These are phyloP conservation scores for Uropsilus gracilis DNA, from an alignment of 2,113 vertebrate species.

Conservation along the genomic window DNA sequence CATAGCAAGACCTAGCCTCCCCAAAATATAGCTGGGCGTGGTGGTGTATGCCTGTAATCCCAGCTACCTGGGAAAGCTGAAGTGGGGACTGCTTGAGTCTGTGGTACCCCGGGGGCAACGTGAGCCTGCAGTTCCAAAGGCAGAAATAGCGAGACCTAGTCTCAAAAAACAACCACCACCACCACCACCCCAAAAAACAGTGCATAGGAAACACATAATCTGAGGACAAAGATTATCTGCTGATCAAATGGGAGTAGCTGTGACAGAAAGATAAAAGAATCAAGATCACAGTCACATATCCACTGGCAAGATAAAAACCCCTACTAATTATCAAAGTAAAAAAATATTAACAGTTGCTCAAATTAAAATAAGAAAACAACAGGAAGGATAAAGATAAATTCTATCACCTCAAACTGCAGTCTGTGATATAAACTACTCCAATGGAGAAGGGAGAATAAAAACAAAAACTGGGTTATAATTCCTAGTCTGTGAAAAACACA, in stretches of 20 bases:
- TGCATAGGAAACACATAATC: neutral
- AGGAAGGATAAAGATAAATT: constrained; percentile 19
- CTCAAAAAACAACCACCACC: too few species aligned
- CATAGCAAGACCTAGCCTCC: too few species aligned
- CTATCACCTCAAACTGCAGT: neutral
- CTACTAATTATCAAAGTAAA: neutral
- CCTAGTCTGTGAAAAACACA: too few species aligned
- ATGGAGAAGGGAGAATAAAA: neutral
- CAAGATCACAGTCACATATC: neutral
- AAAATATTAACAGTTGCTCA: neutral
- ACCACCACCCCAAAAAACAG: neutral
- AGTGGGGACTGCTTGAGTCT: too few species aligned
- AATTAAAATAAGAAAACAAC: constrained; percentile 2
- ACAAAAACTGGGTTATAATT: neutral
- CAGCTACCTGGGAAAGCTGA: too few species aligned
- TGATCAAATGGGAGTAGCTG: neutral
- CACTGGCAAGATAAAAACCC: neutral
- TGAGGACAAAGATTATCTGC: constrained; percentile 1
- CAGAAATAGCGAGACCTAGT: too few species aligned
- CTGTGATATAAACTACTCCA: neutral
- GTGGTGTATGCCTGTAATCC: too few species aligned
- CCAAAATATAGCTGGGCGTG: too few species aligned
- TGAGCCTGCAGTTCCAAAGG: too few species aligned
- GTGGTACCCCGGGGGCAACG: too few species aligned
- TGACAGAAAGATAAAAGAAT: neutral